Conservation (phyloP, 2,113 vertebrate genomes). For the Carassius carassius region DNA sequence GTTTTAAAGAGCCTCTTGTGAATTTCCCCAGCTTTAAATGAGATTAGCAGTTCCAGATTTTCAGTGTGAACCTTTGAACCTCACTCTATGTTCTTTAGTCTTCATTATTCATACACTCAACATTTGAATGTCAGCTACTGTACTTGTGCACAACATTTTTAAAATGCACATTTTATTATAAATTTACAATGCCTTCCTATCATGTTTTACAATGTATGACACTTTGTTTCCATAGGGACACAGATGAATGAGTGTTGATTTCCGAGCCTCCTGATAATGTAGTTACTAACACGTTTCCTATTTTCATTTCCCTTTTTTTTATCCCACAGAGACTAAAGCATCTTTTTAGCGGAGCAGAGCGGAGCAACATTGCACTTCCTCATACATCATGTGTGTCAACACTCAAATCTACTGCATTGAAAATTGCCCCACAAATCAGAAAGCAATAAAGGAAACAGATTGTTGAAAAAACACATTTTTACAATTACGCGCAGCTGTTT, state of each 20-base stretch:
- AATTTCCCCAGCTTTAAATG: not conserved
- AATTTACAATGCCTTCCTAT: not conserved
- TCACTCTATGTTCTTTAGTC: not conserved
- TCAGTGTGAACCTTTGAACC: not conserved
- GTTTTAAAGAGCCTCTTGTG: not conserved
- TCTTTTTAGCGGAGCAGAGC: constrained; percentile 23
- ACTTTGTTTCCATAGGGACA: constrained; percentile 26
- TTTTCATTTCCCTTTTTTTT: constrained; percentile 35
- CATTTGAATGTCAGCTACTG: not conserved
- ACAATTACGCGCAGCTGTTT: constrained; percentile 20
- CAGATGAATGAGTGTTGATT: constrained; percentile 46
- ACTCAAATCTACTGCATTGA: constrained; percentile 37
- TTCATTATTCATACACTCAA: not conserved
- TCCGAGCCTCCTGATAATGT: constrained; percentile 17
- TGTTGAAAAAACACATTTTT: constrained; percentile 25
- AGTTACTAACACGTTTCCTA: constrained; percentile 39
- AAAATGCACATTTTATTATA: constrained; percentile 15
- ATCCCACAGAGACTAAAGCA: constrained; percentile 27
- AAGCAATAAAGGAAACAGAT: constrained; percentile 40
- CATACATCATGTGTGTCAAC: constrained; percentile 42
- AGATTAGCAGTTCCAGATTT: not conserved
- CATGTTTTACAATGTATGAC: not conserved
- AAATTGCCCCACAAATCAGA: constrained; percentile 37
- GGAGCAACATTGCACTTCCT: constrained; percentile 4
- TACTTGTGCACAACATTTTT: not conserved